Conservation (phyloP, 2,113 vertebrate genomes). For the Myotis brandtii region DNA sequence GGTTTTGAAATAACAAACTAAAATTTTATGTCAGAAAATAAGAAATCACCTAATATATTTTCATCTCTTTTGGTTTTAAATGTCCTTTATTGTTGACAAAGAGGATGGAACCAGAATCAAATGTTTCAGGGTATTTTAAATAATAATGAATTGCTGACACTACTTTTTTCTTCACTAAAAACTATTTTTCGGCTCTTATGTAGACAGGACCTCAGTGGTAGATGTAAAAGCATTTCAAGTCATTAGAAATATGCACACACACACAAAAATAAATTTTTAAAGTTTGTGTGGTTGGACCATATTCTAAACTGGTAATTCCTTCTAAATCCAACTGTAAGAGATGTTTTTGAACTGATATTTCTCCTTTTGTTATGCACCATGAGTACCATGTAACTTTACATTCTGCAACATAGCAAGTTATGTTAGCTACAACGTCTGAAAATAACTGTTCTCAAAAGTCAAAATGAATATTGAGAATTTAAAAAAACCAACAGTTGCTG, state of each 20-base stretch:
- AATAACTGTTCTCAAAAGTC: constrained; percentile 57
- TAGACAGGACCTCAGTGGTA: rapidly evolving
- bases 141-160: neutral
- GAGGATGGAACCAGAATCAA: neutral
- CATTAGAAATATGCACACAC: neutral
- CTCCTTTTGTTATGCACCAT: neutral
- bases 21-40: neutral
- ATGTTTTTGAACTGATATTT: neutral
- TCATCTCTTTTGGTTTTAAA: neutral
- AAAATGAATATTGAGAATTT: constrained; percentile 16
- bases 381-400: neutral
- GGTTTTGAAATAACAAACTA: neutral
- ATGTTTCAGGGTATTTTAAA: neutral
- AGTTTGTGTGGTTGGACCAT: neutral
- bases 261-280: neutral
- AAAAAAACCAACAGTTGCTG: neutral
- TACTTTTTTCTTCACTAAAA: neutral
- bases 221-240: neutral
- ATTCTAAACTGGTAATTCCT: neutral
- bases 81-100: neutral
- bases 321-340: constrained; percentile 23
- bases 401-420: neutral
- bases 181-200: neutral
- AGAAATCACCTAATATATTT: neutral
- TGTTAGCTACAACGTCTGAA: constrained; percentile 33